Evolutionary conservation across 2,113 vertebrate species (phyloP), one percentile per base, ranked within the genome.

Genomic region (Charina bottae): DNA sequence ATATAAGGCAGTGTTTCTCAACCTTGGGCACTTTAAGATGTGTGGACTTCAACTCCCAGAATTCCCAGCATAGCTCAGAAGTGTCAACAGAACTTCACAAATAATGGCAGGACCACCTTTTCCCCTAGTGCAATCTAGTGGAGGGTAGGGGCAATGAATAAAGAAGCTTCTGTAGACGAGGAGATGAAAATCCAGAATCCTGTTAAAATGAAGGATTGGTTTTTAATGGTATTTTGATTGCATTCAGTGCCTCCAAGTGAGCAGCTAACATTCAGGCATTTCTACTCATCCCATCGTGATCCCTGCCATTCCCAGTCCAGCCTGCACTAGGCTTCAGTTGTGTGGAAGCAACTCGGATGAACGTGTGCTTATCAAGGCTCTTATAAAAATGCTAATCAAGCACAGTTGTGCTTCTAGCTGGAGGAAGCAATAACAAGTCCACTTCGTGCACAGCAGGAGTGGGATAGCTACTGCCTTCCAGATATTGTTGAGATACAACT

Each of bases 361-460:
- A 85, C 24, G 21, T 37, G n/a, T 89, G 53, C 53, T 78, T 33
- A 89, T 23, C 64, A 89, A 89, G 21, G n/a, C 5, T 78, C n/a
- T 78, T 23, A 55, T 7, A 78, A 3, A 78, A 68, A 54, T 11
- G 53, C 19, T 78, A 37, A 78, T 42, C 83, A 93, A 90, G 92
- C 55, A 58, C 3, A 17, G n/a, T 6, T 33, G n/a, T 42, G 55
- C 37, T 19, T 42, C 17, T 0, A 86, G 17, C 28, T n/a, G 87
- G 78, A 93, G 90, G 89, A 53, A 90, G 7, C 56, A 46, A 89
- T 15, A 13, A 86, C 21, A 86, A 24, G 92, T 60, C 42, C 89
- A 62, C 37, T 90, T 93, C 37, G 13, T 19, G 13, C 68, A 42
- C 33, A 72, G 64, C 64, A 72, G 28, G 21, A 10, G 53, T 90